These are phyloP conservation scores for Margaritifera margaritifera DNA, from an alignment of 2,888 invertebrate genomes.

Conservation along the genomic window DNA sequence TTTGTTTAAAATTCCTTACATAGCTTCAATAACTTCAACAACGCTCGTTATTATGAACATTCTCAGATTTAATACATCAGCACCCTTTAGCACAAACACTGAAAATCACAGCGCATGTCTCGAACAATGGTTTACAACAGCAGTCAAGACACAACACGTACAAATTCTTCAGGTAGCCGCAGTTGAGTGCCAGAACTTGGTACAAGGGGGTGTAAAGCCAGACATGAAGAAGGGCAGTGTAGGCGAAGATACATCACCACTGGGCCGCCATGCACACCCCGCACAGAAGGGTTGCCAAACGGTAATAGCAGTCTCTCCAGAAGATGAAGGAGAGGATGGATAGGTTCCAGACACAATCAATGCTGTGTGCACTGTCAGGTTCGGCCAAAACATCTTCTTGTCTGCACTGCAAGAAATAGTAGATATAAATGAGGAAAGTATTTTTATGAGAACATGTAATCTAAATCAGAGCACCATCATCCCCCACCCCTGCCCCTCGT, in stretches of 20 bases:
- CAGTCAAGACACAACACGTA: slow-evolving; percentile 76
- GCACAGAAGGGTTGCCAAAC: slow-evolving; percentile 79
- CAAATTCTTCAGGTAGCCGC: slow-evolving; percentile 40
- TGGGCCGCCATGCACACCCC: slow-evolving; percentile 81
- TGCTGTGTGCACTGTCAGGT: slow-evolving; percentile 52
- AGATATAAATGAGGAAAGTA: too few species aligned
- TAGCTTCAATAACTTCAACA: too few species aligned
- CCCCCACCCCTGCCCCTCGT: too few species aligned
- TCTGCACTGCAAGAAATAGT: slow-evolving; percentile 36
- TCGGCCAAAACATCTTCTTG: slow-evolving; percentile 60
- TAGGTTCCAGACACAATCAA: slow-evolving; percentile 83
- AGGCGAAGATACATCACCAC: slow-evolving; percentile 69
- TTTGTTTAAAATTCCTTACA: too few species aligned
- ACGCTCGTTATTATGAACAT: too few species aligned
- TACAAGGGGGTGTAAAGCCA: slow-evolving; percentile 83
- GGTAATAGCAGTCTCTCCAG: slow-evolving; percentile 81
- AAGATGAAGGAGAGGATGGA: slow-evolving; percentile 79
- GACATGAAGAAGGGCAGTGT: slow-evolving; percentile 79
- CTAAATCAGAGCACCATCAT: too few species aligned
- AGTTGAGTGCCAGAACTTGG: slow-evolving; percentile 79
- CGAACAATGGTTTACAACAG: slow-evolving; percentile 51
- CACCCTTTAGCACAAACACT: slow-evolving; percentile 37
- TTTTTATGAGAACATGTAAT: too few species aligned
- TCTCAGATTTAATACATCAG: too few species aligned
- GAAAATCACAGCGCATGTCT: slow-evolving; percentile 48